Evolutionary conservation across 2,888 invertebrate genomes (phyloP).

Genomic region (Acronicta psi): DNA sequence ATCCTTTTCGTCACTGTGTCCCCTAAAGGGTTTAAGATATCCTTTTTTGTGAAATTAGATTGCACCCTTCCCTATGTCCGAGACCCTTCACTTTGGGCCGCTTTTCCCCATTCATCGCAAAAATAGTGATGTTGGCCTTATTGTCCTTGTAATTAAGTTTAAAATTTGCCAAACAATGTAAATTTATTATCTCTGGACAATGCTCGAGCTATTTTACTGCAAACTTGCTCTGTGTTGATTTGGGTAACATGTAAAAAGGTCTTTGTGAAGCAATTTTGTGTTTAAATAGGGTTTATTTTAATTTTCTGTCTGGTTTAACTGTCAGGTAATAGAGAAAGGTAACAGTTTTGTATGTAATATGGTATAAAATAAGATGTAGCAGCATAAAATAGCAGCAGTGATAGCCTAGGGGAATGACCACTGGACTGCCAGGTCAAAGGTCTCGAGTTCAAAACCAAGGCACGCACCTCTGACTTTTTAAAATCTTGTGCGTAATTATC

Average conservation of each 20-base stretch:
- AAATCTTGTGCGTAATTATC: too few relatives aligned
- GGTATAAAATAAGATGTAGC: not conserved
- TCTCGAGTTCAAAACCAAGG: too few relatives aligned
- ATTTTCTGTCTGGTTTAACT: constrained; percentile 22
- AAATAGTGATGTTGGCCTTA: constrained; percentile 67
- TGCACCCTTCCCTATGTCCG: constrained; percentile 74
- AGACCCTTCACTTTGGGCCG: constrained; percentile 71
- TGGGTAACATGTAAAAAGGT: constrained; percentile 36
- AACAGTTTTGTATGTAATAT: not conserved
- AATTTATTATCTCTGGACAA: constrained; percentile 48
- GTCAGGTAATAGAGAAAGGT: not conserved
- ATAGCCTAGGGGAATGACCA: too few relatives aligned
- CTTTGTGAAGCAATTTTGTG: constrained; percentile 24
- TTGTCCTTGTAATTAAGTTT: constrained; percentile 75
- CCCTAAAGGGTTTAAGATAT: constrained; percentile 71
- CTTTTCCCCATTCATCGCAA: constrained; percentile 64
- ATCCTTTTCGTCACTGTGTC: constrained; percentile 61
- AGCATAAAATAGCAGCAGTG: too few relatives aligned
- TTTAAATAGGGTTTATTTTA: constrained; percentile 30
- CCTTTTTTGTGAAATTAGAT: constrained; percentile 84
- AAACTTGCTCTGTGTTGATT: constrained; percentile 38
- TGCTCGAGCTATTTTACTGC: constrained; percentile 26
- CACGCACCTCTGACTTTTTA: too few relatives aligned
- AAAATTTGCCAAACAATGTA: constrained; percentile 61
- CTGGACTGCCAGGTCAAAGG: too few relatives aligned